Percentiles rank a stretch among this genome's conserved stretches.
Conservation (phyloP, 1,140 invertebrate species). For the Saccostrea echinata region DNA sequence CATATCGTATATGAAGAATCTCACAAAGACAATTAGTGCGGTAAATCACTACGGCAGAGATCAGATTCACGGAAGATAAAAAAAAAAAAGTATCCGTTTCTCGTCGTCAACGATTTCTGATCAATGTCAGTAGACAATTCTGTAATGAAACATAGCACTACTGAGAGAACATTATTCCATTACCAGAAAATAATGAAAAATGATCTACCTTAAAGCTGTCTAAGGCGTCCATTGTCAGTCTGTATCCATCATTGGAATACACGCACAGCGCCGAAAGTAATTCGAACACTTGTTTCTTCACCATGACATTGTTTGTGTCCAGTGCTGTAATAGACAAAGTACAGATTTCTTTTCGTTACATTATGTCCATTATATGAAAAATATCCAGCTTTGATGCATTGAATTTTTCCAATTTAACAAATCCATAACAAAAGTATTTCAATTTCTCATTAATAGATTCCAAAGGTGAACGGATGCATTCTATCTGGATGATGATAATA, state of each 20-base stretch:
- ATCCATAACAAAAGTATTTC: too few species aligned
- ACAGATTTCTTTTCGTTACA: not conserved
- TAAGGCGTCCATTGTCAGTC: slow-evolving; percentile 80
- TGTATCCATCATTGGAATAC: slow-evolving; percentile 81
- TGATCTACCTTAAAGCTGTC: slow-evolving; percentile 79
- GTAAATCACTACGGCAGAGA: too few species aligned
- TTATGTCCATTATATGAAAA: too few species aligned
- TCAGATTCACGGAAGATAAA: not conserved
- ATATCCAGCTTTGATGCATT: too few species aligned
- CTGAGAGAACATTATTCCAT: not conserved
- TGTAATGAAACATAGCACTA: not conserved
- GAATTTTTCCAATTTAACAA: too few species aligned
- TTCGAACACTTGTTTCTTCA: slow-evolving; percentile 83
- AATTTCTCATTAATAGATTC: too few species aligned
- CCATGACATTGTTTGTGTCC: slow-evolving; percentile 80
- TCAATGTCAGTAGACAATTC: not conserved
- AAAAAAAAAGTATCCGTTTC: not conserved
- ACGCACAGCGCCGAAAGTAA: slow-evolving; percentile 82
- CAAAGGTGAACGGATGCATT: too few species aligned
- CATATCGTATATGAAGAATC: too few species aligned
- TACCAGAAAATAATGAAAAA: not conserved
- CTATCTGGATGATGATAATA: too few species aligned
- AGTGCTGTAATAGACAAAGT: slow-evolving; percentile 78
- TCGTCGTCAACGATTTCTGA: not conserved
- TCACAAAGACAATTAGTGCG: too few species aligned